Percentiles rank a stretch among this genome's conserved stretches.
phyloP scores from a whole-genome alignment of 2,113 vertebrate species.

The Marmota flaviventris region DNA sequence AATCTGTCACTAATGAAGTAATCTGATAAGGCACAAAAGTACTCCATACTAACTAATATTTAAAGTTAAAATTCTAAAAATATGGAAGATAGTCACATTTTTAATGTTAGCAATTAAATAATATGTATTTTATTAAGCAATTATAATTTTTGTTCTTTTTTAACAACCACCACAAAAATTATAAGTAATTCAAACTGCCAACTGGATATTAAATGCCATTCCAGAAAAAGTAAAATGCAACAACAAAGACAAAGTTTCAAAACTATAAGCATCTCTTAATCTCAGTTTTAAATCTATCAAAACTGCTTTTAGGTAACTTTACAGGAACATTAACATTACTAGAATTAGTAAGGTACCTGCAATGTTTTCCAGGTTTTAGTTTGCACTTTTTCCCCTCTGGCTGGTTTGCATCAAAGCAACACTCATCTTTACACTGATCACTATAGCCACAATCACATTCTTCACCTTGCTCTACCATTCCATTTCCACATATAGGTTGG shows the following conservation, averaged over 20 bases:
- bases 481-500: slow-evolving; percentile 98
- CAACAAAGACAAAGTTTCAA: not conserved
- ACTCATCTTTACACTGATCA: slow-evolving; percentile 95
- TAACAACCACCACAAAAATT: not conserved
- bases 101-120: slow-evolving; percentile 32
- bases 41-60: slow-evolving; percentile 27
- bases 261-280: not conserved
- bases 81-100: not conserved
- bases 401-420: slow-evolving; percentile 94
- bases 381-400: slow-evolving; percentile 92
- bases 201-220: not conserved
- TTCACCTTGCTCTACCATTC: slow-evolving; percentile 95
- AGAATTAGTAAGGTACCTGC: slow-evolving; percentile 90
- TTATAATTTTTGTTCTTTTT: not conserved
- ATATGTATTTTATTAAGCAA: not conserved
- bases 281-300: not conserved
- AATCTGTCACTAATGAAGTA: slow-evolving; percentile 12
- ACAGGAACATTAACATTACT: not conserved
- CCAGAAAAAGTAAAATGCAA: not conserved
- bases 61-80: slow-evolving; percentile 56
- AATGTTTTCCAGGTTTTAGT: slow-evolving; percentile 89
- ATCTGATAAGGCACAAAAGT: slow-evolving; percentile 29
- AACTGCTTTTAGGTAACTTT: not conserved
- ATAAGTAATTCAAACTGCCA: not conserved
- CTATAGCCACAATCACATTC: slow-evolving; percentile 98